These are phyloP conservation scores for Neodiprion fabricii DNA, from an alignment of 1,140 invertebrate genomes.

Conservation along the genomic window DNA sequence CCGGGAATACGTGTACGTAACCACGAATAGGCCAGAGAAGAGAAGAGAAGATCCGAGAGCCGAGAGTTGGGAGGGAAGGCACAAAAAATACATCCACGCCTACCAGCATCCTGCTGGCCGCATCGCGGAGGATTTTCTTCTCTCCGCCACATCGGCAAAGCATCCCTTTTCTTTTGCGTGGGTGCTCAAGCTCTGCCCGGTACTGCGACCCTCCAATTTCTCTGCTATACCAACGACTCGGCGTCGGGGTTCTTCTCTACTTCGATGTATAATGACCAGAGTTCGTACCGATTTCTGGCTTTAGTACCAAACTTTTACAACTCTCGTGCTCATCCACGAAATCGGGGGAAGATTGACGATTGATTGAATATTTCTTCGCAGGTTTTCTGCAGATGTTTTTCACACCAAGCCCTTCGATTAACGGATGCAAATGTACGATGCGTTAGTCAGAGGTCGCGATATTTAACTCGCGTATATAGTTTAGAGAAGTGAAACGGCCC, in stretches of 20 bases:
- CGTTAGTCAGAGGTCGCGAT: not conserved
- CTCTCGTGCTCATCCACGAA: constrained; percentile 6
- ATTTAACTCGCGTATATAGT: too few relatives aligned
- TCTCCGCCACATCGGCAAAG: not conserved
- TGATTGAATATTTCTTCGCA: constrained; percentile 12
- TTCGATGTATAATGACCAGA: too few relatives aligned
- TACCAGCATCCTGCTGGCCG: constrained; percentile 42
- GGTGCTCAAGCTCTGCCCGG: constrained; percentile 1
- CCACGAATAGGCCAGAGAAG: not conserved
- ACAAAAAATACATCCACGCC: constrained; percentile 56
- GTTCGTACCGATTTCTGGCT: too few relatives aligned
- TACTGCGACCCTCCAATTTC: not conserved
- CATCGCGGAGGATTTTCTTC: not conserved
- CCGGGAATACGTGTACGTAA: too few relatives aligned
- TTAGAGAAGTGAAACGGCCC: too few relatives aligned
- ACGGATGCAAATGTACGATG: too few relatives aligned
- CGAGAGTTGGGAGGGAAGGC: constrained; percentile 14
- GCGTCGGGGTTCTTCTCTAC: too few relatives aligned
- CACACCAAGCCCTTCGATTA: not conserved
- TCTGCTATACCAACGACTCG: not conserved
- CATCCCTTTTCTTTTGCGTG: constrained; percentile 5
- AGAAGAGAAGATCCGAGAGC: not conserved
- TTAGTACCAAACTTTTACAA: too few relatives aligned
- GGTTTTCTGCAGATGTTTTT: constrained; percentile 18
- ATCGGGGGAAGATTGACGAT: constrained; percentile 18